Conservation (phyloP, 2,113 vertebrate species). For the Poicephalus meyeri region DNA sequence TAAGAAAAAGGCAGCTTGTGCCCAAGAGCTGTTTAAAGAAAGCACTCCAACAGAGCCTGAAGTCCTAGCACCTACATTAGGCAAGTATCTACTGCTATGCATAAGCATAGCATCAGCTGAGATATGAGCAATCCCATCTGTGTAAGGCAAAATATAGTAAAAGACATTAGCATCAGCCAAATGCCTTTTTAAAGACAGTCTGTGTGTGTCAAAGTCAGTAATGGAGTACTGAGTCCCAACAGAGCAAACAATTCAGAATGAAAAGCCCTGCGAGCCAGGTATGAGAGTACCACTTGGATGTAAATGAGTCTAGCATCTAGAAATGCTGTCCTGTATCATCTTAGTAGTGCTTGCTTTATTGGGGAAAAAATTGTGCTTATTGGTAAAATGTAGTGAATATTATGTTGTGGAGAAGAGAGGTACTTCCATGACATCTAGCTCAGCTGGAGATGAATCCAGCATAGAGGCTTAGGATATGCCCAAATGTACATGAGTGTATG, state of each 20-base stretch:
- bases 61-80: background rate
- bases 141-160: background rate
- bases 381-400: background rate
- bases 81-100: background rate
- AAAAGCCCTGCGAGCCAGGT: background rate
- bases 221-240: background rate
- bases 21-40: background rate
- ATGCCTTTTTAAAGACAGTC: background rate
- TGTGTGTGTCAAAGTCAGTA: background rate
- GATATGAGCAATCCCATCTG: background rate
- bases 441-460: background rate
- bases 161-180: background rate
- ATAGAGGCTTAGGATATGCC: background rate
- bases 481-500: background rate
- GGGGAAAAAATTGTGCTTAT: accelerated
- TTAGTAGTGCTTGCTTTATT: background rate
- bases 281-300: background rate
- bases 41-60: background rate
- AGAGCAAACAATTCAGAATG: background rate
- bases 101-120: background rate
- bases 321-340: background rate
- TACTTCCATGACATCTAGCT: background rate
- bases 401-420: background rate
- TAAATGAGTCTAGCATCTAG: background rate
- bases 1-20: background rate